Conservation (phyloP, 2,797 vertebrate genomes). For the Pitangus sulphuratus region DNA sequence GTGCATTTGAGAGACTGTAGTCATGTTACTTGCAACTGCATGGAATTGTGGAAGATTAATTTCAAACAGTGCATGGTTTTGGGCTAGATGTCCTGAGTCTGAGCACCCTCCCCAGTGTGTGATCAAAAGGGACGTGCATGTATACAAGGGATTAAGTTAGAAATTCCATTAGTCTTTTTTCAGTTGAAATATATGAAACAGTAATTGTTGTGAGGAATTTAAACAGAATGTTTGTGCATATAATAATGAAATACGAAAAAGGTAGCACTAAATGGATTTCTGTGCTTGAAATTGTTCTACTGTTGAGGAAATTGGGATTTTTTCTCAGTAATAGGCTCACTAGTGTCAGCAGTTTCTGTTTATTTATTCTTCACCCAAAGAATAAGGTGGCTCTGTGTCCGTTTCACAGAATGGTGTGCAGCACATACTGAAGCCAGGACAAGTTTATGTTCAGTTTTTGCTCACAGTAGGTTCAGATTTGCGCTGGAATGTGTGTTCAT, state of each 20-base stretch:
- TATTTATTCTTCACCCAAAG: background rate
- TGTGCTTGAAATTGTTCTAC: background rate
- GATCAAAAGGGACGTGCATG: background rate
- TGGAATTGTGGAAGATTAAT: background rate
- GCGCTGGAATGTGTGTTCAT: accelerated
- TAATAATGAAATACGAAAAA: background rate
- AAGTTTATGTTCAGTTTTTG: background rate
- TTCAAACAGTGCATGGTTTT: background rate
- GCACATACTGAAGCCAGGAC: background rate
- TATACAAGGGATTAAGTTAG: background rate
- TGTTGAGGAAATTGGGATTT: background rate
- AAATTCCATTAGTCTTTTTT: background rate
- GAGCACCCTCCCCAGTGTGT: background rate
- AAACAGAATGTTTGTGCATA: background rate
- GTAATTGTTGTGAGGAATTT: background rate
- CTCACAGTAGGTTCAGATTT: background rate
- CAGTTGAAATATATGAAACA: background rate
- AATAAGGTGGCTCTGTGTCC: background rate
- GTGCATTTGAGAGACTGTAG: background rate
- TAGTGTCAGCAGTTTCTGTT: background rate
- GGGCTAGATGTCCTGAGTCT: background rate
- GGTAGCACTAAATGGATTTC: background rate
- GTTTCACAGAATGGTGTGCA: background rate
- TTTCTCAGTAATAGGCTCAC: background rate
- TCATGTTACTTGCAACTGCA: background rate